Percentiles rank a stretch among this genome's conserved stretches.
These are phyloP conservation scores for Blastobasis lacticolella DNA, from an alignment of 2,888 invertebrate genomes.

Conservation along the genomic window DNA sequence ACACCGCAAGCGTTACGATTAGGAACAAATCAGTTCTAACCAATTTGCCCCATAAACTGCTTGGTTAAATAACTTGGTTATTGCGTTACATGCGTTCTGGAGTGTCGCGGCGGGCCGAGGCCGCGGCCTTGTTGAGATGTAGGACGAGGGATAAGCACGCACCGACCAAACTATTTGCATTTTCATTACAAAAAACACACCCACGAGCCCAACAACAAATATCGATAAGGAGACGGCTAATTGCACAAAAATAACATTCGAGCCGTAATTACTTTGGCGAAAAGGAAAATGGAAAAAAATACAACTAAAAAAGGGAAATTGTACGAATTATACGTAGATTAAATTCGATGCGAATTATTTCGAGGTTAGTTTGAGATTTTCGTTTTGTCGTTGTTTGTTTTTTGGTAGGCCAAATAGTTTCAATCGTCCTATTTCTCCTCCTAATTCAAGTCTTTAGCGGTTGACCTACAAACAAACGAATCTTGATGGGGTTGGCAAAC, in stretches of 20 bases:
- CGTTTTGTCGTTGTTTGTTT: too few relatives aligned
- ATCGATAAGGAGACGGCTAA: constrained; percentile 45
- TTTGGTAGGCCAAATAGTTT: too few relatives aligned
- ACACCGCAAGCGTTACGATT: too few relatives aligned
- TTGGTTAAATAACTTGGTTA: too few relatives aligned
- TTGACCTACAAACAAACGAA: too few relatives aligned
- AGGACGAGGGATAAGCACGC: constrained; percentile 66
- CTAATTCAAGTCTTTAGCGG: too few relatives aligned
- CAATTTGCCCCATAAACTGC: too few relatives aligned
- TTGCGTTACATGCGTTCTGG: constrained; percentile 17
- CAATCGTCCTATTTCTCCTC: too few relatives aligned
- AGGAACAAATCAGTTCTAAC: too few relatives aligned
- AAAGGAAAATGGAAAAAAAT: constrained; percentile 17
- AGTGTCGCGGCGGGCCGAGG: constrained; percentile 31
- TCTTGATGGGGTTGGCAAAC: too few relatives aligned
- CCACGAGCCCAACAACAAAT: constrained; percentile 5
- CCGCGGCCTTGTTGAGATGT: constrained; percentile 65
- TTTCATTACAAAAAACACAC: constrained; percentile 39
- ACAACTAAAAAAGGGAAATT: constrained; percentile 34
- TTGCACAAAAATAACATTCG: constrained; percentile 48
- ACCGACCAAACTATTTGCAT: constrained; percentile 57
- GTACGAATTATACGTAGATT: constrained; percentile 24
- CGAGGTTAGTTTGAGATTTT: too few relatives aligned
- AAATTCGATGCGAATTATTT: constrained; percentile 1
- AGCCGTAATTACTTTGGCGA: background rate